phyloP scores from a whole-genome alignment of 1,140 invertebrate species.

The Heliconius congener region DNA sequence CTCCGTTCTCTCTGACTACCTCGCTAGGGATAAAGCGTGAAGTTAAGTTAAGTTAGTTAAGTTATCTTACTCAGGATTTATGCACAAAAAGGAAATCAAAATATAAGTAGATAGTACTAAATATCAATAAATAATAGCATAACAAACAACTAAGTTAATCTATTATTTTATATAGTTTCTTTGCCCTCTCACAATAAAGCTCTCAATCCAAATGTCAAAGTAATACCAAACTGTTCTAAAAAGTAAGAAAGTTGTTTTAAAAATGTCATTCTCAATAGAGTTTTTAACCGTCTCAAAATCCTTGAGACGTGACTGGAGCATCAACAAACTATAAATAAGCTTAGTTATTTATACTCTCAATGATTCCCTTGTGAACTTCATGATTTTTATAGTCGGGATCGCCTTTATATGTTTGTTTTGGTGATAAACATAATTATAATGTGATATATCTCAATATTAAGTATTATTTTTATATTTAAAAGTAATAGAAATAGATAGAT shows the following conservation, averaged over 20 bases:
- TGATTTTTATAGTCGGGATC: slow-evolving; percentile 56
- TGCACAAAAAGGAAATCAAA: too few relatives aligned
- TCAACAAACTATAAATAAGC: slow-evolving; percentile 77
- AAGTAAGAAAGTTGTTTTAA: slow-evolving; percentile 41
- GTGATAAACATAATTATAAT: slow-evolving; percentile 40
- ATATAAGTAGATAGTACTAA: too few relatives aligned
- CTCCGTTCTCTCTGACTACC: too few relatives aligned
- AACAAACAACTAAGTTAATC: not conserved
- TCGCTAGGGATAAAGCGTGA: too few relatives aligned
- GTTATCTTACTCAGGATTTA: too few relatives aligned
- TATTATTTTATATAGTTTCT: not conserved
- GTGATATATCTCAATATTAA: not conserved
- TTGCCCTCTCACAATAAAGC: not conserved
- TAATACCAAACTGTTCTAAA: slow-evolving; percentile 5
- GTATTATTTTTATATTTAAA: too few relatives aligned
- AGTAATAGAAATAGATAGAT: too few relatives aligned
- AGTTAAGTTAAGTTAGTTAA: too few relatives aligned
- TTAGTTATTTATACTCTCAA: slow-evolving; percentile 67
- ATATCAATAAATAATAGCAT: too few relatives aligned
- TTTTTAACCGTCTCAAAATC: slow-evolving; percentile 79
- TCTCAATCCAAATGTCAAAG: slow-evolving; percentile 7
- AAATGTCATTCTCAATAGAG: slow-evolving; percentile 80
- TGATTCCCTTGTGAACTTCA: slow-evolving; percentile 70
- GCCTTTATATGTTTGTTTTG: slow-evolving; percentile 63
- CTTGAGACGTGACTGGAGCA: slow-evolving; percentile 74